These are phyloP conservation scores for Rhyacichthys aspro DNA, from an alignment of 2,797 vertebrate species.

Conservation along the genomic window DNA sequence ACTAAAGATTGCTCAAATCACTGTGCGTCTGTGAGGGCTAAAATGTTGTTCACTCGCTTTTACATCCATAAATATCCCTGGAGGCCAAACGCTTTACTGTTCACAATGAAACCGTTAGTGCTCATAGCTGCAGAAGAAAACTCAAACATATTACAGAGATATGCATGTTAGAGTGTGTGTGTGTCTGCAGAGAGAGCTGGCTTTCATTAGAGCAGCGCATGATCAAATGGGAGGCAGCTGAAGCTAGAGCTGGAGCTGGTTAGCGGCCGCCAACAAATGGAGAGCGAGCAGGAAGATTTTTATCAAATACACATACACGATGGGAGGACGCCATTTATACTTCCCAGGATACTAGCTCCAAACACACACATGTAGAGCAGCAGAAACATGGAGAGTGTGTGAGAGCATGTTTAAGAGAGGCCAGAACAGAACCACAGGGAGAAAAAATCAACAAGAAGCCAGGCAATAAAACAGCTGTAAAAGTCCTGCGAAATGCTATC, in stretches of 20 bases:
- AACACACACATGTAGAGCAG: conserved; percentile 19
- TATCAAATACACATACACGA: conserved; percentile 74
- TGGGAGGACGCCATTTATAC: conserved; percentile 64
- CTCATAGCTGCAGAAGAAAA: conserved; percentile 53
- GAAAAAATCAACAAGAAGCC: conserved; percentile 58
- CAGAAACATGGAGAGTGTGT: conserved; percentile 45
- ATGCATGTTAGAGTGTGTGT: conserved; percentile 20
- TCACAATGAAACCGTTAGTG: conserved; percentile 50
- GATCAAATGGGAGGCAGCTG: conserved; percentile 77
- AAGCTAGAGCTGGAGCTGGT: conserved; percentile 74
- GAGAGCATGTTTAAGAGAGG: conserved; percentile 39
- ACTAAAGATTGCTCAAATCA: conserved; percentile 44
- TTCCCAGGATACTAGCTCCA: conserved; percentile 62
- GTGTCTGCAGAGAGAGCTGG: conserved; percentile 59
- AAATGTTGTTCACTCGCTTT: conserved; percentile 54
- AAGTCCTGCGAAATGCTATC: conserved; percentile 59
- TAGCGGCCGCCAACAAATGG: conserved; percentile 71
- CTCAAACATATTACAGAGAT: conserved; percentile 59
- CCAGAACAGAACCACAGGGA: conserved; percentile 49
- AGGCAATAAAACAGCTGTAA: conserved; percentile 62
- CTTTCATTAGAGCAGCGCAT: conserved; percentile 73
- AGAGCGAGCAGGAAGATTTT: conserved; percentile 76
- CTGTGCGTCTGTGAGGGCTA: conserved; percentile 46
- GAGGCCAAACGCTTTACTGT: conserved; percentile 62
- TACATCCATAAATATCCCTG: conserved; percentile 57